Conservation (phyloP, 1,140 invertebrate genomes). For the Goniozus legneri region DNA sequence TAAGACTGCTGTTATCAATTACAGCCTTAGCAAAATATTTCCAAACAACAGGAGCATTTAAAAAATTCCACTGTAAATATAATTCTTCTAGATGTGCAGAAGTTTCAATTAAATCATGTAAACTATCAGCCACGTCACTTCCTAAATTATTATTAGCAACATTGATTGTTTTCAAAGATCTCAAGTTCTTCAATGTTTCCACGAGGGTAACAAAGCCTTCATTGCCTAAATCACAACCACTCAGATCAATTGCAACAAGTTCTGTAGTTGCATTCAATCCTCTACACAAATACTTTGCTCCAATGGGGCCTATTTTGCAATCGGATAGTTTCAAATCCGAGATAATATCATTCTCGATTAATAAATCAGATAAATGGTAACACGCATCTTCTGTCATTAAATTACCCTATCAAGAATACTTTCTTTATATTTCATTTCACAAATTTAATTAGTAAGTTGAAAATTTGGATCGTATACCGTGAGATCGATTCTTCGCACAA, state of each 20-base stretch:
- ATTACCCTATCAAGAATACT: constrained; percentile 38
- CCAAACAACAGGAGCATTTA: constrained; percentile 30
- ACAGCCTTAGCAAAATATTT: constrained; percentile 35
- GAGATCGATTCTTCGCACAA: constrained; percentile 44
- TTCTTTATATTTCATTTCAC: neutral
- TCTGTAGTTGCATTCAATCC: constrained; percentile 28
- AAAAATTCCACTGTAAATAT: constrained; percentile 53
- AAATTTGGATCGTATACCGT: constrained; percentile 32
- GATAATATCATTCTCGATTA: constrained; percentile 39
- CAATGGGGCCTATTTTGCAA: constrained; percentile 47
- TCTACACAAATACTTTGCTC: constrained; percentile 36
- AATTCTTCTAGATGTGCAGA: constrained; percentile 41
- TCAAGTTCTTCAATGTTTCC: constrained; percentile 14
- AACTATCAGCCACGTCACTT: neutral
- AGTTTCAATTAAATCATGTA: constrained; percentile 9
- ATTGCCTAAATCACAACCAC: constrained; percentile 45
- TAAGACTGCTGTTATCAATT: constrained; percentile 25
- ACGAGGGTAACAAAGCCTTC: constrained; percentile 33
- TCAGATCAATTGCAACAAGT: constrained; percentile 47
- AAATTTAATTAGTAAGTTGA: constrained; percentile 1
- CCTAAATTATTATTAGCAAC: constrained; percentile 1
- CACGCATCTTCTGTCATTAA: constrained; percentile 46
- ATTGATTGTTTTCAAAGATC: constrained; percentile 23
- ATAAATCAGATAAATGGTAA: constrained; percentile 45
- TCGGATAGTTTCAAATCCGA: constrained; percentile 41